These are phyloP conservation scores for Nipponia nippon DNA, from an alignment of 2,113 vertebrate genomes.

Conservation along the genomic window DNA sequence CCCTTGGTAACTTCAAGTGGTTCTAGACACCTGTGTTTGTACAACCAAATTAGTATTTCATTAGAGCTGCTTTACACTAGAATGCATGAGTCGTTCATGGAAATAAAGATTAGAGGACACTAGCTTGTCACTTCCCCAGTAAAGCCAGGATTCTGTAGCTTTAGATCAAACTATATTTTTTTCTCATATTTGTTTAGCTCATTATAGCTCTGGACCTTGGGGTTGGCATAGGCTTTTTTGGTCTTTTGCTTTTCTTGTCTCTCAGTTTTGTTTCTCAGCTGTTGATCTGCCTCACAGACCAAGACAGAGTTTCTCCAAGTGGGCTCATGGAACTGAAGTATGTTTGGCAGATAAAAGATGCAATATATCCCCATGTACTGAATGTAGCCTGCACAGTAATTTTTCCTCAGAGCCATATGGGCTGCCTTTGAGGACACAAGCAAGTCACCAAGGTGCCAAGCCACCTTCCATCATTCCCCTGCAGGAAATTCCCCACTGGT, in stretches of 20 bases:
- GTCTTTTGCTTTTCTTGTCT: neutral
- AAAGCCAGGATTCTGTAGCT: neutral
- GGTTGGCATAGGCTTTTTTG: neutral
- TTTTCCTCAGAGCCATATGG: accelerated
- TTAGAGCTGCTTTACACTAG: neutral
- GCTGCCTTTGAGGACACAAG: neutral
- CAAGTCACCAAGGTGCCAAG: neutral
- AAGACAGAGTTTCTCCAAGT: neutral
- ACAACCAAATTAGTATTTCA: neutral
- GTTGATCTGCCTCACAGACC: neutral
- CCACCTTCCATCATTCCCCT: neutral
- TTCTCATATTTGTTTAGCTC: neutral
- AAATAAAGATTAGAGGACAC: neutral
- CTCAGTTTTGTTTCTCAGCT: neutral
- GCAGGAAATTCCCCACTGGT: neutral
- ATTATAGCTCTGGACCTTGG: neutral
- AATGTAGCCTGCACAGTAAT: neutral
- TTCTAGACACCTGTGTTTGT: neutral
- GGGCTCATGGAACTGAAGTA: neutral
- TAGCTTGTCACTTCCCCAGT: neutral
- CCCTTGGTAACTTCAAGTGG: neutral
- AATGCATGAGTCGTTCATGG: neutral
- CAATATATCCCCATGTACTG: neutral
- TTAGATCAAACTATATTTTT: neutral
- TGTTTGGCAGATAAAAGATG: neutral